Evolutionary conservation across 2,888 invertebrate species (phyloP).

Genomic region (Nomada goodeniana): DNA sequence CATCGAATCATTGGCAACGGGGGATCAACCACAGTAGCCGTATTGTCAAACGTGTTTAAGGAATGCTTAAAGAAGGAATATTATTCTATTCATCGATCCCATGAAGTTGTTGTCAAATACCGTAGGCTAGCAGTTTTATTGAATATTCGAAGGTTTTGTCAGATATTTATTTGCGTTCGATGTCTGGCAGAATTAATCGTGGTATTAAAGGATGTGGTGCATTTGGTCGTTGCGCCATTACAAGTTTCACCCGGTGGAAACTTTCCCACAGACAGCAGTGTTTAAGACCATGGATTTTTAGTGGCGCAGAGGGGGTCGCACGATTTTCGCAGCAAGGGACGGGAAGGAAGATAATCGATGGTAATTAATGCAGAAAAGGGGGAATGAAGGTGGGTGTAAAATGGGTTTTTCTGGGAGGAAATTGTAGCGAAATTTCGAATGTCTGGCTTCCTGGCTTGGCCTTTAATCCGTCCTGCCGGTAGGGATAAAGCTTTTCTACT

Average conservation of each 20-base stretch:
- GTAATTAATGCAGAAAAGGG: conserved; percentile 63
- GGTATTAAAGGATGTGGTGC: too few relatives aligned
- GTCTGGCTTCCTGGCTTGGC: background rate
- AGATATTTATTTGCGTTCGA: too few relatives aligned
- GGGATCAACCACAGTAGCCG: background rate
- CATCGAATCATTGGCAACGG: conserved; percentile 2
- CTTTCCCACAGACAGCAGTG: background rate
- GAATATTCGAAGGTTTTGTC: too few relatives aligned
- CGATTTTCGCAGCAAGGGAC: conserved; percentile 24
- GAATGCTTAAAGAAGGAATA: background rate
- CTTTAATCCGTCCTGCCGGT: conserved; percentile 39
- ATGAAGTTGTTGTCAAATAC: background rate
- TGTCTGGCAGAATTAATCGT: too few relatives aligned
- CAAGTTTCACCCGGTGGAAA: too few relatives aligned
- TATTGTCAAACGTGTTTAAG: background rate
- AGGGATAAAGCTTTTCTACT: conserved; percentile 35
- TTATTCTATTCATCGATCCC: background rate
- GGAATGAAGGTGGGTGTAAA: conserved; percentile 36
- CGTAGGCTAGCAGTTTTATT: too few relatives aligned
- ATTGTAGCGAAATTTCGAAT: conserved; percentile 30
- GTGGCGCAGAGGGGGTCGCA: conserved; percentile 40
- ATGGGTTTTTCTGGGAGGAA: conserved; percentile 27
- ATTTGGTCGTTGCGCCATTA: too few relatives aligned
- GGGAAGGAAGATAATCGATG: conserved; percentile 64
- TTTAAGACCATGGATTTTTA: conserved; percentile 9